These are phyloP conservation scores for Sisyra nigra DNA, from an alignment of 2,888 invertebrate species.

Conservation along the genomic window DNA sequence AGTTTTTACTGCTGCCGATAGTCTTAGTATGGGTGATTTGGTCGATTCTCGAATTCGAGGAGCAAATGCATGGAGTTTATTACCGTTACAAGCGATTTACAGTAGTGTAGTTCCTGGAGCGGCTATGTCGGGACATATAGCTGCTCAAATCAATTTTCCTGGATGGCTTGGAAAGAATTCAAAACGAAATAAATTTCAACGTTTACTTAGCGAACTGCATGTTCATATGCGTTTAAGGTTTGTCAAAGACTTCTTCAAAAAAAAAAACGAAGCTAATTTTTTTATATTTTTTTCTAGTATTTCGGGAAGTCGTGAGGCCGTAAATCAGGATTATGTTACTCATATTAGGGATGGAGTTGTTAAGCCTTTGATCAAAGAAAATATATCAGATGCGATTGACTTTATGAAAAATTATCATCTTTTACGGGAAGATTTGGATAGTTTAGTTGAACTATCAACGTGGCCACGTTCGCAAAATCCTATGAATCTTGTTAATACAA, in stretches of 20 bases:
- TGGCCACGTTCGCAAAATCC: conserved; percentile 74
- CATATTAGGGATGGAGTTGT: conserved; percentile 60
- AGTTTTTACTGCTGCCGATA: conserved; percentile 68
- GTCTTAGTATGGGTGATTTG: conserved; percentile 72
- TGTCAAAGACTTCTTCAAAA: conserved; percentile 12
- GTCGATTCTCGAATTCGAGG: conserved; percentile 69
- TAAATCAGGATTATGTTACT: conserved; percentile 79
- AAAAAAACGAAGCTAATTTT: neutral
- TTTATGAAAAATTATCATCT: conserved; percentile 75
- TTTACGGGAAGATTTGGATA: conserved; percentile 81
- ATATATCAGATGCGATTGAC: conserved; percentile 49
- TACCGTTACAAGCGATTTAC: conserved; percentile 75
- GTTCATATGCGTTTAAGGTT: conserved; percentile 73
- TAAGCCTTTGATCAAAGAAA: conserved; percentile 54
- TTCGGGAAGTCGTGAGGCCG: conserved; percentile 63
- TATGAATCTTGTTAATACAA: conserved; percentile 57
- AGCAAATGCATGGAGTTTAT: conserved; percentile 69
- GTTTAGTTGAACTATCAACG: conserved; percentile 64
- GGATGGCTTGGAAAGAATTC: conserved; percentile 95
- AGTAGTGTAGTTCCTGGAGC: conserved; percentile 84
- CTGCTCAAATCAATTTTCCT: conserved; percentile 77
- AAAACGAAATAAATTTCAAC: conserved; percentile 57
- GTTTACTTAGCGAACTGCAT: conserved; percentile 70
- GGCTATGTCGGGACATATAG: conserved; percentile 62
- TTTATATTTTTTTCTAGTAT: conserved; percentile 34